phyloP scores from a whole-genome alignment of 2,113 vertebrate genomes.

The Dipodomys ordii region DNA sequence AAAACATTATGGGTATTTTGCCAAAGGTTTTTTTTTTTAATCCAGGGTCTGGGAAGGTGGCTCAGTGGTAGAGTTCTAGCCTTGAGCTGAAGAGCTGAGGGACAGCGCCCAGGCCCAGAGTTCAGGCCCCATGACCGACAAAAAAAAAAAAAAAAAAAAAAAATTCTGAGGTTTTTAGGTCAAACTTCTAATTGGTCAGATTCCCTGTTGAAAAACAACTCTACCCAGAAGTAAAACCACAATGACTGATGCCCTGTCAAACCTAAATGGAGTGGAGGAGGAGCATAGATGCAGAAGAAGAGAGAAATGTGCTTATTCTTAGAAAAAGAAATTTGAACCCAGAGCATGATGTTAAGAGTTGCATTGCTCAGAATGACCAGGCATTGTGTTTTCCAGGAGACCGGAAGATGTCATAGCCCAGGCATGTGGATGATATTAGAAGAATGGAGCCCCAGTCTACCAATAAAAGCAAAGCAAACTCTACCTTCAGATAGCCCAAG shows the following conservation, averaged over 20 bases:
- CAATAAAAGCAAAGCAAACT: neutral
- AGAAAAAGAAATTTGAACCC: constrained; percentile 48
- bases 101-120: no score
- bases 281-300: neutral
- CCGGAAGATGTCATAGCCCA: neutral
- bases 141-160: no score
- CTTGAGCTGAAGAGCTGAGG: no score
- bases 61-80: no score
- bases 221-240: constrained; percentile 65
- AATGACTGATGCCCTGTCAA: constrained; percentile 70
- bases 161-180: constrained; percentile 52
- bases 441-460: neutral
- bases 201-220: constrained; percentile 53
- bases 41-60: no score
- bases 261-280: constrained; percentile 33
- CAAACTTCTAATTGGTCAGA: neutral
- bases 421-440: neutral
- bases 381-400: neutral
- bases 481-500: neutral
- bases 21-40: neutral
- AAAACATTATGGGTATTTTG: neutral
- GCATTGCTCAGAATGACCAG: neutral
- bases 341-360: constrained; percentile 42
- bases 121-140: no score
- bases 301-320: constrained; percentile 29